Evolutionary conservation across 1,140 invertebrate species (phyloP), one percentile per base, ranked within the genome.

Genomic region (Penaeus japonicus): DNA sequence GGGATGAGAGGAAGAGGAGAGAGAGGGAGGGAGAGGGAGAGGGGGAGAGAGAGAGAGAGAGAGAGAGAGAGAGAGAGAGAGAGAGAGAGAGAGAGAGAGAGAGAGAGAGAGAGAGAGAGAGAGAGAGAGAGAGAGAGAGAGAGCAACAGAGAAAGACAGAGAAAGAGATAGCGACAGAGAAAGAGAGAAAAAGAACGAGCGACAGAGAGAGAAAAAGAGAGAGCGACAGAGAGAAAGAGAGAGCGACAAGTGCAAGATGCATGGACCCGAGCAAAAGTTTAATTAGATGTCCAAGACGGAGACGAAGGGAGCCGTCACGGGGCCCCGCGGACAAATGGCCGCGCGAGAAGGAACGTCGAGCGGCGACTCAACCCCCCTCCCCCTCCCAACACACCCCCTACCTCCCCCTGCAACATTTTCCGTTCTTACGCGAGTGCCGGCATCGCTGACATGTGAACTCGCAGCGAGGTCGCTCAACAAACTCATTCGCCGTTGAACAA

Each of bases 191-290:
- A 30, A 30, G 65, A n/a, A 20, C 47, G 79, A 20, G 82, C 12
- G 24, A 30, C 2, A 55, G 54, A 4, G 47, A 55, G 24, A 65
- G 27, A 20, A 20, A 7, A 32, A 30, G 5, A 39, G 35, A n/a
- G 17, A 79, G 39, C 18, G 73, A 77, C 27, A 35, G 73, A 77
- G 73, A 77, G 73, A 35, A 30, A 77, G 73, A 35, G 73, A 77
- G 73, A 77, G 73, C 32, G 85, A 86, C 85, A 80, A 20, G 85
- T 80, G 54, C n/a, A 79, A 86, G 85, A 86, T 73, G 85, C 55
- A 86, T 86, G 55, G 27, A 15, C 77, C 53, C 39, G 27, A 32
- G 32, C 27, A 80, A 86, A 86, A 78, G 75, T 86, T 86, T 79
- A 84, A 86, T 86, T 32, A 79, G 15, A 80, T 53, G 85, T 86